Base-by-base conservation (phyloP, 2,113 vertebrate species). In the Hippoglossus stenolepis region DNA sequence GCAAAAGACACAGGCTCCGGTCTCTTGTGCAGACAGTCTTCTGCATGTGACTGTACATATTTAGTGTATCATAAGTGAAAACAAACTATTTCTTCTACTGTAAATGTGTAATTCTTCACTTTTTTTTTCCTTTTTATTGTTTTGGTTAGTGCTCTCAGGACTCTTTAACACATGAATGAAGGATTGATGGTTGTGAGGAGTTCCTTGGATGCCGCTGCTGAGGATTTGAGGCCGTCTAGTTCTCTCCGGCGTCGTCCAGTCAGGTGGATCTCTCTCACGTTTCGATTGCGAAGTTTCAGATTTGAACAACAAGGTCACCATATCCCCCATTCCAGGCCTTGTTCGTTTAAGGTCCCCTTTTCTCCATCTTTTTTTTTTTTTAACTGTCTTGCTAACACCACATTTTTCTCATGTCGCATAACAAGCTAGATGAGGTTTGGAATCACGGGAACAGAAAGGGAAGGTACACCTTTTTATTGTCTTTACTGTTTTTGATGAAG, bases 131-230 rank as follows among this genome's bases (percentile, higher is more conserved):
- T 95, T 96, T 94, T 95, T 96, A 94, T 93, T 92, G 94, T 86
- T 89, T 95, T 93, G 81, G 96, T 96, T 97, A 96, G 96, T 96
- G 96, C 96, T 97, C 98, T 99, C 98, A 99, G 98, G 98, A 99
- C 97, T 94, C 82, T 85, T 51, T 89, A 92, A 91, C 96, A 96
- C 87, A 87, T 94, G 95, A 94, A 94, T 93, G 94, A 96, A 95
- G 95, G 93, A 94, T 90, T 87, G 82, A 83, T 93, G 85, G 94
- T 77, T 63, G 85, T 54, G 79, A 69, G 65, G 87, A 85, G 88
- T 65, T 89, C 84, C 88, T 87, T 83, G 88, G 86, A 85, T n/a
- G 3, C 54, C 82, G 80, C 57, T 11, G 54, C 70, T 23, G 65
- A 74, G 82, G 87, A 84, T 87, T 70, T 62, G 67, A 77, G 38